A percentile compares a stretch with the other conserved stretches of the same genome.
phyloP scores from a whole-genome alignment of 2,797 vertebrate genomes.

The Gambusia yucatana region DNA sequence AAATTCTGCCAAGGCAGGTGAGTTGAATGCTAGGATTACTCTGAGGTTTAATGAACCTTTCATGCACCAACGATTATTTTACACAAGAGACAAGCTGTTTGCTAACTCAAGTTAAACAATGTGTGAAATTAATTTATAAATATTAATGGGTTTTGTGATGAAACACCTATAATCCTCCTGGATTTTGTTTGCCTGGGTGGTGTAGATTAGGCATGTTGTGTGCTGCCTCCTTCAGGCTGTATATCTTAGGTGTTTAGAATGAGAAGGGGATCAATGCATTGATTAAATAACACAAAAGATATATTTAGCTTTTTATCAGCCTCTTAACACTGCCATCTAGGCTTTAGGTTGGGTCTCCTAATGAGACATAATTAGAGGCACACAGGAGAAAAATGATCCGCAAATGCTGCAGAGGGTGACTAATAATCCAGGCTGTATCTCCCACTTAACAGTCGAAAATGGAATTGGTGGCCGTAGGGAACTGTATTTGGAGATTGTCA shows the following conservation, averaged over 20 bases:
- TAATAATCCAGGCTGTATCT: constrained; percentile 27
- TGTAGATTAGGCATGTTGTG: constrained; percentile 29
- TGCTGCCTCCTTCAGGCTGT: constrained; percentile 21
- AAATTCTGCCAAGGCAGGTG: constrained; percentile 17
- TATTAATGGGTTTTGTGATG: constrained; percentile 62
- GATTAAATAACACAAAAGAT: constrained; percentile 55
- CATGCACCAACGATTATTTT: constrained; percentile 57
- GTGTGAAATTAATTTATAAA: constrained; percentile 73
- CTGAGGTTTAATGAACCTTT: constrained; percentile 61
- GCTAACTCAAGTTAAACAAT: constrained; percentile 62
- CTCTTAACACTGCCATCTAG: constrained; percentile 27
- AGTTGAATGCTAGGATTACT: constrained; percentile 59
- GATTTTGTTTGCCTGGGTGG: constrained; percentile 30
- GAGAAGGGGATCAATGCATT: constrained; percentile 51
- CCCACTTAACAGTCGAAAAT: constrained; percentile 8
- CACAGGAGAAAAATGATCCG: constrained; percentile 19
- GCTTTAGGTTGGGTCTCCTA: constrained; percentile 27
- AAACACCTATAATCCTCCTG: constrained; percentile 58
- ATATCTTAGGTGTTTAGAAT: constrained; percentile 54
- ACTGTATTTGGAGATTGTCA: constrained; percentile 5
- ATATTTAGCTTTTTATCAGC: constrained; percentile 41
- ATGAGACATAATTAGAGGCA: constrained; percentile 42
- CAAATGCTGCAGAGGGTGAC: constrained; percentile 30
- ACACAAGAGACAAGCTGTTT: constrained; percentile 45
- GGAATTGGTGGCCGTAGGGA: not conserved